A percentile compares a stretch with the other conserved stretches of the same genome.
phyloP scores from a whole-genome alignment of 2,797 vertebrate species.

The Brotula barbata region DNA sequence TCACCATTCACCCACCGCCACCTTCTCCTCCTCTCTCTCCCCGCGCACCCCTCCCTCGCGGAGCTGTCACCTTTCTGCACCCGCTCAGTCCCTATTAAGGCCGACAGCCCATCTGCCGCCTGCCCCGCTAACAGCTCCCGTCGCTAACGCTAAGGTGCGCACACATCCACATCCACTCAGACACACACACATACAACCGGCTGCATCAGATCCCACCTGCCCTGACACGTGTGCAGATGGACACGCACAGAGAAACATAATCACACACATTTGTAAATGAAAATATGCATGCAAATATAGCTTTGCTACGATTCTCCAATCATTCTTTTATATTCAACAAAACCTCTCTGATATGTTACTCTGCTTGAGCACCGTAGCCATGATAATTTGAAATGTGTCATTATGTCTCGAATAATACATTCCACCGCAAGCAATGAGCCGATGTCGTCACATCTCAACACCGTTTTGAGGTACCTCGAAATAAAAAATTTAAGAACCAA shows the following conservation, averaged over 20 bases:
- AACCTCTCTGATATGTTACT: too few relatives aligned
- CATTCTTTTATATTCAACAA: constrained; percentile 10
- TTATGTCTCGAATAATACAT: background rate
- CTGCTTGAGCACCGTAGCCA: background rate
- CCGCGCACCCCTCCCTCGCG: constrained; percentile 60
- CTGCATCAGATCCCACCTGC: constrained; percentile 59
- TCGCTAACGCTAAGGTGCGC: constrained; percentile 71
- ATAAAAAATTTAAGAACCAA: background rate
- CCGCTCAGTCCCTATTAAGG: constrained; percentile 82
- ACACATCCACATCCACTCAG: constrained; percentile 64
- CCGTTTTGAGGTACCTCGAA: background rate
- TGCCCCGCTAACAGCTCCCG: constrained; percentile 75
- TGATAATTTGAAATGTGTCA: constrained; percentile 8
- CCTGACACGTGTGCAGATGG: constrained; percentile 28
- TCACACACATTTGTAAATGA: constrained; percentile 25
- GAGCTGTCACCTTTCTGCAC: constrained; percentile 80
- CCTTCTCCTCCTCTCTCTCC: constrained; percentile 33
- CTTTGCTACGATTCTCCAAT: constrained; percentile 15
- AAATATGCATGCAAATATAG: constrained; percentile 3
- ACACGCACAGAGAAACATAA: constrained; percentile 14
- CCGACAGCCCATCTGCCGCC: constrained; percentile 84
- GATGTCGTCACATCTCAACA: background rate
- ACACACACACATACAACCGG: constrained; percentile 56
- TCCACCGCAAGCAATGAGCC: constrained; percentile 1
- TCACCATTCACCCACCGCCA: constrained; percentile 26